Evolutionary conservation across 2,888 invertebrate genomes (phyloP).

Genomic region (Caenorhabditis drosophilae): DNA sequence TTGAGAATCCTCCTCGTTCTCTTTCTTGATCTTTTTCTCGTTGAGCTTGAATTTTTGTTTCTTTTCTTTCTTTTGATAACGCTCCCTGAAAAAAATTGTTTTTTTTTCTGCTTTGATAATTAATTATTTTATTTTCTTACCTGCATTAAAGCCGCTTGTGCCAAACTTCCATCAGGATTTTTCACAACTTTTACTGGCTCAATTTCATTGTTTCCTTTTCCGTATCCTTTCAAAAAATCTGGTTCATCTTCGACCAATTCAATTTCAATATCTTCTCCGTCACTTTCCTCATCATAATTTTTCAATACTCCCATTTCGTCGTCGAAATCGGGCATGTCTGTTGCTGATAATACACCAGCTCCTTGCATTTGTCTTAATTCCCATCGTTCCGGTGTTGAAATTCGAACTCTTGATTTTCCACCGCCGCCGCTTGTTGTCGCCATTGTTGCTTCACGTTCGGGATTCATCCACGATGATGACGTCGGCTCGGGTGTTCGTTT

Average conservation of each 20-base stretch:
- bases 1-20: slow-evolving; percentile 11
- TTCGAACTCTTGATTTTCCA: slow-evolving; percentile 74
- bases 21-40: slow-evolving; percentile 66
- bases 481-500: slow-evolving; percentile 55
- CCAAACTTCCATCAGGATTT: slow-evolving; percentile 97
- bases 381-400: slow-evolving; percentile 94
- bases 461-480: slow-evolving; percentile 51
- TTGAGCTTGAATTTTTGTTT: slow-evolving; percentile 87
- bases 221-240: slow-evolving; percentile 80
- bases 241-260: slow-evolving; percentile 98
- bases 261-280: slow-evolving; percentile 96
- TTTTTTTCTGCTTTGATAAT: background rate
- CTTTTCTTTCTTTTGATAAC: slow-evolving; percentile 91
- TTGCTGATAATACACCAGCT: slow-evolving; percentile 78
- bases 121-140: slow-evolving; percentile 11
- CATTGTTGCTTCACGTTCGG: slow-evolving; percentile 25
- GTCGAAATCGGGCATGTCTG: slow-evolving; percentile 95
- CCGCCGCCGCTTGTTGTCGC: slow-evolving; percentile 10
- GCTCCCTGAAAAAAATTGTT: slow-evolving; percentile 75
- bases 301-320: slow-evolving; percentile 87
- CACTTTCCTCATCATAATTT: slow-evolving; percentile 67
- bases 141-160: slow-evolving; percentile 99
- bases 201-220: slow-evolving; percentile 70
- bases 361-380: slow-evolving; percentile 95
- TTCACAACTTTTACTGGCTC: slow-evolving; percentile 70